Base-by-base conservation (phyloP, 2,797 vertebrate species). In the Triplophysa bombifrons region DNA sequence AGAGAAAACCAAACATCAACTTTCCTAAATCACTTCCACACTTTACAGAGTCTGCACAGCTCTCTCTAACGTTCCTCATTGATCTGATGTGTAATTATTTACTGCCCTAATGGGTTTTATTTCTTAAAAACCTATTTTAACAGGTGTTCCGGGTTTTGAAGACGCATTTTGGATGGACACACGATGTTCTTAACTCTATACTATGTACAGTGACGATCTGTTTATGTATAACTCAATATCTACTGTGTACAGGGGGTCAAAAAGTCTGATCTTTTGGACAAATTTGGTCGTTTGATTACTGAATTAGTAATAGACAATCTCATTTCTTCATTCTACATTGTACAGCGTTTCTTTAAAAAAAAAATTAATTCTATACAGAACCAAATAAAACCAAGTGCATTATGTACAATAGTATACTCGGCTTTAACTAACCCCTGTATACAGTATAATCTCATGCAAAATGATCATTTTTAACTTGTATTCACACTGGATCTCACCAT, bases 1-100 rank as follows among this genome's bases (percentile, higher is more conserved):
- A 71, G 67, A 53, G 68, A 50, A 58, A 64, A 72, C 71, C 71
- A 17, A 41, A 55, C 17, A 4, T 41, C 55, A 77, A 60, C 22
- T 6, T 44, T 70, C 66, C 25, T 51, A 20, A 61, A 27, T 51
- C 61, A 51, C 67, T 71, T 16, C 55, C 30, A 64, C 44, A 51
- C 50, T 25, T 78, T 10, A 50, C 19, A 0, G 38, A 65, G n/a
- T 27, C 56, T 60, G 22, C 25, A n/a, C 58, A 48, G 25, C 34
- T 8, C 30, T 30, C 17, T 41, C 38, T 68, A 48, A 17, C 20
- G 38, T 11, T 27, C 34, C 25, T n/a, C 25, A 11, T 56, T 67
- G 14, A 76, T 8, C 16, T 58, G 41, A 58, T 38, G 25, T 48
- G 20, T 16, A 56, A 53, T 76, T 56, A 3, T 48, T 68, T 20